Evolutionary conservation across 2,888 invertebrate species (phyloP), one percentile per base, ranked within the genome.

Genomic region (Eupithecia subumbrata): DNA sequence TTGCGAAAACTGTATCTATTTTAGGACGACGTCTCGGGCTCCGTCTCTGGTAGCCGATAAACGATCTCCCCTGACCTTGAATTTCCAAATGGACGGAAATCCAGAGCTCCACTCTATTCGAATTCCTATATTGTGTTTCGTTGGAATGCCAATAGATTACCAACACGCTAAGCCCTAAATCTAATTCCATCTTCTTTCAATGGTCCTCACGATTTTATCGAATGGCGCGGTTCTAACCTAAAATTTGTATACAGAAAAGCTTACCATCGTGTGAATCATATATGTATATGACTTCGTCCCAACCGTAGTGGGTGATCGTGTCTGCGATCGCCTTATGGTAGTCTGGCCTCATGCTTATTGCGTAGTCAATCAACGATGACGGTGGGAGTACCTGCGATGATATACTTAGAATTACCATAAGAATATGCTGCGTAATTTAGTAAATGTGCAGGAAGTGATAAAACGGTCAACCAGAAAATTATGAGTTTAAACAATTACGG

Each of bases 281-380:
- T 84, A 99, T 95, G 92, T 98, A 98, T 87, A 98, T 97, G 82
- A 98, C 97, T 88, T 97, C 97, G 84, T 96, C 96, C 98, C 98
- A 99, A 68, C 97, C 97, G 91, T 99, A 99, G 92, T 98, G 97
- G 81, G 97, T 96, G 86, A 99, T 98, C 76, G 99, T 97, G 93
- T 99, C 99, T 83, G 99, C 97, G 88, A 99, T 97, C 76, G 99
- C 99, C 87, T 97, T 97, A 91, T 99, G 98, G 93, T 99, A 99
- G 92, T 99, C 98, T 60, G 99, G 99, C 79, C 98, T 96, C 97
- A 99, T 97, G 91, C 98, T 98, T 86, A 98, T 97, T 72, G 98
- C 98, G 89, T 97, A 98, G 94, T 98, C 98, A 85, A 98, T 95
- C 84, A 97, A 96, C 3, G 98, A 98, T 25, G 98, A 98, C 48